phyloP scores from a whole-genome alignment of 2,113 vertebrate genomes.

The Protobothrops mucrosquamatus region DNA sequence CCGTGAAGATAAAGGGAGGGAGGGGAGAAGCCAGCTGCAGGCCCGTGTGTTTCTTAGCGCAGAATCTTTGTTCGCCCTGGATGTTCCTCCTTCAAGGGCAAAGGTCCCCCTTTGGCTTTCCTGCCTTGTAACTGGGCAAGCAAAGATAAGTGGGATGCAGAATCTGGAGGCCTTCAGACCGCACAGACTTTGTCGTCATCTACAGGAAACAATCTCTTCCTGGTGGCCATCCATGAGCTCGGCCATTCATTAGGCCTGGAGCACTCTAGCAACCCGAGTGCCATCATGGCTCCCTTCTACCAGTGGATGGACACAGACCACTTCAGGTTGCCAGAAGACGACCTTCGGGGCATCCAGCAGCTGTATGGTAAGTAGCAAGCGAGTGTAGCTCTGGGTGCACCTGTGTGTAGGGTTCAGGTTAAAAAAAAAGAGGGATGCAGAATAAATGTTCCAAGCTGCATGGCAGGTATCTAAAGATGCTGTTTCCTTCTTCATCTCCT shows the following conservation, averaged over 20 bases:
- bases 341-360: constrained; percentile 88
- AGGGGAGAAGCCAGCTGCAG: neutral
- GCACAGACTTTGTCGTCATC: neutral
- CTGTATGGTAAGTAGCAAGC: constrained; percentile 81
- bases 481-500: neutral
- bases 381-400: fast-evolving
- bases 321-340: constrained; percentile 89
- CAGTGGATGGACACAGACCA: constrained; percentile 89
- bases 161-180: fast-evolving
- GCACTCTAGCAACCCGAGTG: constrained; percentile 87
- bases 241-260: constrained; percentile 93
- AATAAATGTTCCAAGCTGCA: neutral
- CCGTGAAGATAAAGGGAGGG: neutral
- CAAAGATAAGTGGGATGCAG: neutral
- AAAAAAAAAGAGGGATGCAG: neutral
- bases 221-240: constrained; percentile 92
- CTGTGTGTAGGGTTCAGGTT: neutral
- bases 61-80: neutral
- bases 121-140: neutral
- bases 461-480: neutral
- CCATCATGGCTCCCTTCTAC: constrained; percentile 96
- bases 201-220: constrained; percentile 90
- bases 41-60: neutral
- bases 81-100: neutral
- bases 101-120: neutral